Conservation (phyloP, 2,888 invertebrate genomes). For the Pammene fasciana region DNA sequence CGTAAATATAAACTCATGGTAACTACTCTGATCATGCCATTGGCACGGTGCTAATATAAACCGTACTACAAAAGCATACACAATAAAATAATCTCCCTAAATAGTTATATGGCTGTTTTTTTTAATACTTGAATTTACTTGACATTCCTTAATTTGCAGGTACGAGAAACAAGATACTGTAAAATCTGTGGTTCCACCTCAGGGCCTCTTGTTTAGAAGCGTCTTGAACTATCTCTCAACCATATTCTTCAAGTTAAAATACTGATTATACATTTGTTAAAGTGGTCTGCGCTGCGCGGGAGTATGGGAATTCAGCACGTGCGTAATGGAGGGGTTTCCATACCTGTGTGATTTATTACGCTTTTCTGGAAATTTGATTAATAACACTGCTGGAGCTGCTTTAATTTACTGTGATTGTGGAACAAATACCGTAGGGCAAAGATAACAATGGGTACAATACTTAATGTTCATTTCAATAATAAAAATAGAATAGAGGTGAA, state of each 20-base stretch:
- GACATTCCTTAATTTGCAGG: too few relatives aligned
- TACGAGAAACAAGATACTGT: too few relatives aligned
- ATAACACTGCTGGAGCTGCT: slow-evolving; percentile 1
- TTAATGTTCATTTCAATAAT: neutral
- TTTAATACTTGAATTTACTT: too few relatives aligned
- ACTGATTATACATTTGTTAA: neutral
- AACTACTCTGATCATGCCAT: neutral
- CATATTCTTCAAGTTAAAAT: neutral
- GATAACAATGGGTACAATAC: neutral
- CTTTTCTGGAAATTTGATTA: slow-evolving; percentile 29
- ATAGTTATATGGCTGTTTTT: too few relatives aligned
- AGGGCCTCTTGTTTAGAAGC: too few relatives aligned
- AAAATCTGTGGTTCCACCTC: too few relatives aligned
- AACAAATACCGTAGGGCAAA: neutral
- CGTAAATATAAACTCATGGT: too few relatives aligned
- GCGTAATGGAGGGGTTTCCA: slow-evolving; percentile 7
- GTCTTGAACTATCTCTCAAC: too few relatives aligned
- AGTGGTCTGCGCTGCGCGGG: slow-evolving; percentile 11
- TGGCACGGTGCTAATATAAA: neutral
- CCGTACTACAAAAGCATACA: neutral
- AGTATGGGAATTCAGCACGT: slow-evolving; percentile 37
- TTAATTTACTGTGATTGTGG: slow-evolving; percentile 14
- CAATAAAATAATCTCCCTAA: too few relatives aligned
- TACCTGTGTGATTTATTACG: slow-evolving; percentile 32
- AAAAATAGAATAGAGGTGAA: neutral